Conservation (phyloP, 2,888 invertebrate species). For the Euclidia mi region DNA sequence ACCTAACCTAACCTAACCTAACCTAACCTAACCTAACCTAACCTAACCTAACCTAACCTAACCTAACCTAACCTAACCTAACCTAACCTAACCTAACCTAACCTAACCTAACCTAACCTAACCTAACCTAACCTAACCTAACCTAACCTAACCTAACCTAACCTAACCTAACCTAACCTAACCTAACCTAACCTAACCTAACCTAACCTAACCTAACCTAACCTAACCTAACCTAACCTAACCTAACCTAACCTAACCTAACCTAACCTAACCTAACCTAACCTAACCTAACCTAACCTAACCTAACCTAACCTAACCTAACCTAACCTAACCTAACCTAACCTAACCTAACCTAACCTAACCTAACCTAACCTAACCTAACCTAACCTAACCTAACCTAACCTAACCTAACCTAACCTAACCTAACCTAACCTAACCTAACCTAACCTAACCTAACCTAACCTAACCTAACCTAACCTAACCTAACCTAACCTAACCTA, state of each 20-base stretch:
- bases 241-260: conserved; percentile 28
- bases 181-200: conserved; percentile 39
- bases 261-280: conserved; percentile 30
- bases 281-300: conserved; percentile 37
- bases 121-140: conserved; percentile 31
- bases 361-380: conserved; percentile 19
- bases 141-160: conserved; percentile 34
- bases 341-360: conserved; percentile 41
- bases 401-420: conserved; percentile 19
- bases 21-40: conserved; percentile 24
- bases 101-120: conserved; percentile 30
- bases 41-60: conserved; percentile 25
- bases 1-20: conserved; percentile 25
- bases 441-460: conserved; percentile 22
- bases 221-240: conserved; percentile 38
- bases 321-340: conserved; percentile 28
- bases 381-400: conserved; percentile 20
- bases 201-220: conserved; percentile 39
- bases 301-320: conserved; percentile 36
- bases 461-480: conserved; percentile 20
- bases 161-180: conserved; percentile 36
- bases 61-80: conserved; percentile 26
- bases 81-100: conserved; percentile 26
- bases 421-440: conserved; percentile 19
- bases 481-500: conserved; percentile 20